Evolutionary conservation across 2,888 invertebrate genomes (phyloP).

Genomic region (Eupeodes luniger): DNA sequence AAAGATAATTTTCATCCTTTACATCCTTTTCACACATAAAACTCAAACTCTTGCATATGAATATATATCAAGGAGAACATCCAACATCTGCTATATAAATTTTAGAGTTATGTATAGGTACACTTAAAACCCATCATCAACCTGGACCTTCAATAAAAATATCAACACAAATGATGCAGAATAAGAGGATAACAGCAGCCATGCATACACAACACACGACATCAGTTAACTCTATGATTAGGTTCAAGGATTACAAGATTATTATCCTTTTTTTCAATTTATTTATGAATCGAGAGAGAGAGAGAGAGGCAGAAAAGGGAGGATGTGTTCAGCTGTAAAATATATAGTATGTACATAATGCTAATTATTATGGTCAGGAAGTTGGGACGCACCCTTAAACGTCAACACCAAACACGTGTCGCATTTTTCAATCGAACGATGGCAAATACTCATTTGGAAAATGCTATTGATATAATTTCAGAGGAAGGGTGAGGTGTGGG

Average conservation of each 20-base stretch:
- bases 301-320: neutral
- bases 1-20: slow-evolving; percentile 38
- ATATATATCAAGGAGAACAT: slow-evolving; percentile 13
- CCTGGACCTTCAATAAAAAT: slow-evolving; percentile 38
- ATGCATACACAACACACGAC: slow-evolving; percentile 33
- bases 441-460: neutral
- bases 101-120: neutral
- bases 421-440: neutral
- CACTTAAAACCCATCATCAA: slow-evolving; percentile 43
- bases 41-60: neutral
- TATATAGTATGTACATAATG: neutral
- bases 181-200: slow-evolving; percentile 41
- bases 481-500: neutral
- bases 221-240: slow-evolving; percentile 67
- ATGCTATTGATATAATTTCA: neutral
- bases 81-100: slow-evolving; percentile 51
- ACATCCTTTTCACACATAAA: slow-evolving; percentile 51
- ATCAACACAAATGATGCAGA: slow-evolving; percentile 1
- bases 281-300: neutral
- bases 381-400: neutral
- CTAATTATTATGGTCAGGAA: slow-evolving; percentile 41
- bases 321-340: slow-evolving; percentile 59
- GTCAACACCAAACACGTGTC: slow-evolving; percentile 3
- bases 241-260: slow-evolving; percentile 59
- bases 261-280: slow-evolving; percentile 60